Conservation (phyloP, 1,140 invertebrate species). For the Thalassaphorura encarpata region DNA sequence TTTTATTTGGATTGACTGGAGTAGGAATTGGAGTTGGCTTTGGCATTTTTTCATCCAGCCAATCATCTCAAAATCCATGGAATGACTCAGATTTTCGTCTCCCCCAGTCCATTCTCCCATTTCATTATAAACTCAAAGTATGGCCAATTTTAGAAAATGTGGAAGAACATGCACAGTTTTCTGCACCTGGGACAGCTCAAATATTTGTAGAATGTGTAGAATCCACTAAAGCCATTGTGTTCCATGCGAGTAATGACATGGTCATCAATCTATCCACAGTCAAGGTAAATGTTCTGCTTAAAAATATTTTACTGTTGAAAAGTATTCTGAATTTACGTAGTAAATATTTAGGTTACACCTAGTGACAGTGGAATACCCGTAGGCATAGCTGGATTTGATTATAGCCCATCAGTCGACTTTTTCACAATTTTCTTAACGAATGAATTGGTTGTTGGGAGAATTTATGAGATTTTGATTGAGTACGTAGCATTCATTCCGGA, state of each 20-base stretch:
- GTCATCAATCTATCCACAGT: background rate
- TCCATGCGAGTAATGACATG: no score
- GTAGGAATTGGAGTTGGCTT: no score
- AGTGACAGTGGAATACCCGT: no score
- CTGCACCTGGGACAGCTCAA: background rate
- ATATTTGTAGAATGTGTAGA: background rate
- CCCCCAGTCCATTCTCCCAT: background rate
- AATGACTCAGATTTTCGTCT: no score
- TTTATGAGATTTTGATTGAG: background rate
- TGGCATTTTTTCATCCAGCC: no score
- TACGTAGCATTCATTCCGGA: background rate
- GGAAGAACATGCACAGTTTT: background rate
- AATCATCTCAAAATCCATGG: no score
- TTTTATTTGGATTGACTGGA: no score
- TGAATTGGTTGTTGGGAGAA: background rate
- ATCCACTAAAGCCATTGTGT: background rate
- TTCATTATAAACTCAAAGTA: background rate
- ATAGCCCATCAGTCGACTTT: no score
- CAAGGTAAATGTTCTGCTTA: background rate
- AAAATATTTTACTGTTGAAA: background rate
- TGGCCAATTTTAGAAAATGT: background rate
- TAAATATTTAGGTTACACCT: no score
- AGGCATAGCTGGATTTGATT: no score
- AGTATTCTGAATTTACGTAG: no score
- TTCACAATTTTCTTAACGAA: background rate